A percentile compares a stretch with the other conserved stretches of the same genome.
Conservation (phyloP, 2,797 vertebrate species). For the Falco novaeseelandiae region DNA sequence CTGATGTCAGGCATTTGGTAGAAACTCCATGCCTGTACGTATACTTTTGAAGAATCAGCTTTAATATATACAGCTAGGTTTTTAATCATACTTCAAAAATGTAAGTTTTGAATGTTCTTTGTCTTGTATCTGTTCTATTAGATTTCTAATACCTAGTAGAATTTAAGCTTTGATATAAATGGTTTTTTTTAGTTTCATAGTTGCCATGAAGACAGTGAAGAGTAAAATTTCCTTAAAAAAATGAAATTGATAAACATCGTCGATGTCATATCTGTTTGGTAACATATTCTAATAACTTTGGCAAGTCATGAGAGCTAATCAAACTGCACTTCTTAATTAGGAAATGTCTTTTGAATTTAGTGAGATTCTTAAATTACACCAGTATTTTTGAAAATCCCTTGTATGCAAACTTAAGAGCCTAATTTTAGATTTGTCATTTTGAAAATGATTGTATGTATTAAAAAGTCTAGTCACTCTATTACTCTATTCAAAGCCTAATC, state of each 20-base stretch:
- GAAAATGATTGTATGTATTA: neutral
- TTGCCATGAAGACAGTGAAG: neutral
- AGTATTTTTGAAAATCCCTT: neutral
- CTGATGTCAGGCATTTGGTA: neutral
- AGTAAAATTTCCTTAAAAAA: neutral
- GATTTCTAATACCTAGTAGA: neutral
- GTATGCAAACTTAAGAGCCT: neutral
- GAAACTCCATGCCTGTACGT: rapidly evolving
- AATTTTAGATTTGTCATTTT: slow-evolving; percentile 8
- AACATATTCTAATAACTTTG: neutral
- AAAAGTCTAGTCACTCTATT: neutral
- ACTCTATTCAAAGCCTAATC: neutral
- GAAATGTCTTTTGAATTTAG: neutral
- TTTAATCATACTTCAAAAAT: neutral
- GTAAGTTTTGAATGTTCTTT: neutral
- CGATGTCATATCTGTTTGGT: neutral
- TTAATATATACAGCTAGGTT: neutral
- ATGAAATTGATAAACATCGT: neutral
- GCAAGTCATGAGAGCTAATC: neutral
- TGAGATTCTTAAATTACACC: neutral
- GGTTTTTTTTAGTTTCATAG: neutral
- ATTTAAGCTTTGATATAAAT: neutral
- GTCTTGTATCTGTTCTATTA: neutral
- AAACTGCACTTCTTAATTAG: neutral
- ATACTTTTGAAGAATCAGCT: neutral